Conservation (phyloP, 2,113 vertebrate genomes). For the Rhinoderma darwinii region DNA sequence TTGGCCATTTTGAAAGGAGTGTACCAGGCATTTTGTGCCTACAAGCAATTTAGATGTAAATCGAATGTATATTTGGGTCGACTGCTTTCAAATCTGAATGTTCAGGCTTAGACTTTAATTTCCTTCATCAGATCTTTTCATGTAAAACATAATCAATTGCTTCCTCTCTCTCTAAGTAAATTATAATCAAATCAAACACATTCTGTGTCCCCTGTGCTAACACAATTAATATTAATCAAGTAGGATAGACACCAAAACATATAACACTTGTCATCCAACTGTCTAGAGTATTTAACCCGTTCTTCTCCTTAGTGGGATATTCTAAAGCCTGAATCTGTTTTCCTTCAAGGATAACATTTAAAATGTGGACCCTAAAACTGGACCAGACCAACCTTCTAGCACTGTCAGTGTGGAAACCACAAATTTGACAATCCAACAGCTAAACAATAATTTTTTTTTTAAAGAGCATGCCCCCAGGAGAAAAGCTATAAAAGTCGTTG, state of each 20-base stretch:
- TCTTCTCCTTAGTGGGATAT: not conserved
- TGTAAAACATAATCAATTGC: not conserved
- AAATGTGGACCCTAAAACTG: too few species aligned
- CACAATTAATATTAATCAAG: conserved; percentile 19
- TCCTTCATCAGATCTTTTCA: conserved; percentile 11
- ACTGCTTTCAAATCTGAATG: too few species aligned
- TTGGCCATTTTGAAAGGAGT: not conserved
- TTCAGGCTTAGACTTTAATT: not conserved
- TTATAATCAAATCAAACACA: conserved; percentile 21
- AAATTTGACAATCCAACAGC: too few species aligned
- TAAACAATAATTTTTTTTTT: too few species aligned
- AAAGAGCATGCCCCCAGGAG: too few species aligned
- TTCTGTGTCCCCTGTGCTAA: conserved; percentile 1
- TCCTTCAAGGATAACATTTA: too few species aligned
- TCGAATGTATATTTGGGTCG: too few species aligned
- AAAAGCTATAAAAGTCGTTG: too few species aligned
- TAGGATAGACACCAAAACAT: not conserved
- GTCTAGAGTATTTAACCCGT: not conserved
- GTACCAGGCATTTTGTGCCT: not conserved
- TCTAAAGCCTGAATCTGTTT: too few species aligned
- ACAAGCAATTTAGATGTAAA: not conserved
- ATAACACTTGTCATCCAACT: not conserved
- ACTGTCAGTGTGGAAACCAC: too few species aligned
- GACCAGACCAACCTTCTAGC: too few species aligned
- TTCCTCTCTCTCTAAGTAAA: not conserved